Evolutionary conservation across 2,797 vertebrate genomes (phyloP), one percentile per base, ranked within the genome.

Genomic region (Melopsittacus undulatus): DNA sequence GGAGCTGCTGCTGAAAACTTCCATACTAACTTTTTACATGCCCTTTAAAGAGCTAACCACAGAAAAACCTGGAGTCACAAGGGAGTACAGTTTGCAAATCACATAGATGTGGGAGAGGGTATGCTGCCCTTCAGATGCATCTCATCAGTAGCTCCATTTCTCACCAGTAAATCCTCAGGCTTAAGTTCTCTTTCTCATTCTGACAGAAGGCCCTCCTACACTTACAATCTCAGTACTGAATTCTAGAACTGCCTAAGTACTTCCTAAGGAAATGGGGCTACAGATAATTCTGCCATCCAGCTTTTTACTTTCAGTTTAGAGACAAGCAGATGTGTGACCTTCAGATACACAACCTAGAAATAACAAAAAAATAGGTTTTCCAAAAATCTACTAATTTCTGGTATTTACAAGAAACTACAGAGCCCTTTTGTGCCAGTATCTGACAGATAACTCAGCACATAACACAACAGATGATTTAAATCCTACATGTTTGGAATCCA

Each of bases 111-210:
- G 21, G 43, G 38, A 27, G 29, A 7, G 9, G 22, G 4, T 26
- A 68, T 0, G 0, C 0, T 27, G 59, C 26, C 14, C 38, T 57
- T 54, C 51, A 18, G 87, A 9, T 49, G 29, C 45, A 61, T 4
- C 16, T 19, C 45, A 13, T 19, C 51, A 67, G 56, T 5, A 75
- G 57, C 0, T 4, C 32, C 5, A 6, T 0, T 68, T 59, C 54
- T 62, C 23, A 73, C 5, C 67, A 76, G 26, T 1, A 54, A 85
- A 80, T 38, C 63, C 63, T 72, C 38, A 32, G n/a, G 42, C 26
- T 75, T 14, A 23, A 51, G 0, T 23, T 73, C 29, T 62, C 46
- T 43, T 51, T 34, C 27, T 66, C 11, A 7, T 30, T 59, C 84
- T 59, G 24, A 72, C 20, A 49, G 34, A 83, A 51, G 40, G 51